Percentiles rank a stretch among this genome's conserved stretches.
Evolutionary conservation across 1,140 invertebrate genomes (phyloP).

Genomic region (Odontomachus brunneus): DNA sequence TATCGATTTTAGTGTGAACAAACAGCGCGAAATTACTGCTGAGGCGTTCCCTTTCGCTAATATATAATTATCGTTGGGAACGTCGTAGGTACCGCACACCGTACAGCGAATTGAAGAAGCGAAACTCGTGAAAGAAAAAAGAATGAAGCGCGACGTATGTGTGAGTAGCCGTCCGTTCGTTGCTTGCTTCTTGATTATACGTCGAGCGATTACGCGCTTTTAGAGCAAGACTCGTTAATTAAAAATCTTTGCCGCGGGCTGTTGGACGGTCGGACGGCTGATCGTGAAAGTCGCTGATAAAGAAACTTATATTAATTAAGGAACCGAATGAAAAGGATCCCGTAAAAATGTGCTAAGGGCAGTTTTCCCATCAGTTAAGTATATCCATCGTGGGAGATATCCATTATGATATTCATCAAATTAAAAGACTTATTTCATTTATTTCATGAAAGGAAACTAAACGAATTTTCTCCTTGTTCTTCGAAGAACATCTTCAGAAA

Average conservation of each 20-base stretch:
- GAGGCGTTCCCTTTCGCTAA: neutral
- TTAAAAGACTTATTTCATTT: too few species aligned
- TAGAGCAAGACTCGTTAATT: conserved; percentile 44
- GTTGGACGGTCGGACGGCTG: conserved; percentile 10
- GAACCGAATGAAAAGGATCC: conserved; percentile 8
- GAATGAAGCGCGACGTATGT: conserved; percentile 6
- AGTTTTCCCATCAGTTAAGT: neutral
- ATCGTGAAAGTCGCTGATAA: conserved; percentile 31
- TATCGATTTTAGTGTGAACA: neutral
- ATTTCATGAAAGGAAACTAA: too few species aligned
- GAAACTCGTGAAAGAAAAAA: neutral
- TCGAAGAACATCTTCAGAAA: too few species aligned
- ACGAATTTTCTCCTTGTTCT: too few species aligned
- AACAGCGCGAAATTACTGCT: neutral
- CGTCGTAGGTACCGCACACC: neutral
- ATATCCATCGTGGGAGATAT: too few species aligned
- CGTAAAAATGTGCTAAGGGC: neutral
- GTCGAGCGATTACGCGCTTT: conserved; percentile 25
- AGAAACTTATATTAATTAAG: conserved; percentile 53
- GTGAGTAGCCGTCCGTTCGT: too few species aligned
- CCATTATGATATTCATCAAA: too few species aligned
- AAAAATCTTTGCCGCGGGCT: conserved; percentile 29
- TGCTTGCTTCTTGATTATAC: conserved; percentile 44
- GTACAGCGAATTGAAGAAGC: neutral
- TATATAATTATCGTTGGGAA: neutral